These are phyloP conservation scores for Laothoe populi DNA, from an alignment of 2,888 invertebrate species.

Conservation along the genomic window DNA sequence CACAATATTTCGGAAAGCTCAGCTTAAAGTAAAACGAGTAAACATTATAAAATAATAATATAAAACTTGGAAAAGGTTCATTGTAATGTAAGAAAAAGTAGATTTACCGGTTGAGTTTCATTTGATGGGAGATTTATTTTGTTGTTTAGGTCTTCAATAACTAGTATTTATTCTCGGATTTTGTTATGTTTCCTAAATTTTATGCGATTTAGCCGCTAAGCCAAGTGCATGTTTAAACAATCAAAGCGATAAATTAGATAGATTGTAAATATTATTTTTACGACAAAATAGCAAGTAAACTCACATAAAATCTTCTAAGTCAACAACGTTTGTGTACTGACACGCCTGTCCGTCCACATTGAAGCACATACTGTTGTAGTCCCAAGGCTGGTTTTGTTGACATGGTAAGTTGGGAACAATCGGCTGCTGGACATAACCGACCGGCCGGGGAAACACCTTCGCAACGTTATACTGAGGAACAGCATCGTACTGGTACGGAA, in stretches of 20 bases:
- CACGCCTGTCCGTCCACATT: conserved; percentile 88
- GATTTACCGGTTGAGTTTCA: conserved; percentile 1
- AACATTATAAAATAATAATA: conserved; percentile 1
- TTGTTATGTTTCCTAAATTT: too few relatives aligned
- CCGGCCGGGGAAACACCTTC: conserved; percentile 47
- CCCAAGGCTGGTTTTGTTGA: conserved; percentile 79
- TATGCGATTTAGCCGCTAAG: too few relatives aligned
- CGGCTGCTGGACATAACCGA: conserved; percentile 49
- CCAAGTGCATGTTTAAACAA: too few relatives aligned
- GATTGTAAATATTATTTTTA: too few relatives aligned
- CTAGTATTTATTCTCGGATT: not conserved
- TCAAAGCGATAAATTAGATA: too few relatives aligned
- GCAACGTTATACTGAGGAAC: conserved; percentile 51
- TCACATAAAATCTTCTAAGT: conserved; percentile 92
- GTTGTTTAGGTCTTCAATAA: not conserved
- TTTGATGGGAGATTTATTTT: not conserved
- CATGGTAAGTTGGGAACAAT: conserved; percentile 77
- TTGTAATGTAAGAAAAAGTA: conserved; percentile 9
- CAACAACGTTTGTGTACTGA: conserved; percentile 87
- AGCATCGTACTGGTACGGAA: conserved; percentile 49
- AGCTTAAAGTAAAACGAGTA: conserved; percentile 2
- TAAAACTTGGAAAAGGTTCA: conserved; percentile 3
- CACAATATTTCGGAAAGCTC: conserved; percentile 9
- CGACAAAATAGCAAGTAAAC: conserved; percentile 56
- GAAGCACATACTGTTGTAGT: conserved; percentile 87